These are phyloP conservation scores for Eupithecia pulchellata DNA, from an alignment of 2,888 invertebrate genomes.

Conservation along the genomic window DNA sequence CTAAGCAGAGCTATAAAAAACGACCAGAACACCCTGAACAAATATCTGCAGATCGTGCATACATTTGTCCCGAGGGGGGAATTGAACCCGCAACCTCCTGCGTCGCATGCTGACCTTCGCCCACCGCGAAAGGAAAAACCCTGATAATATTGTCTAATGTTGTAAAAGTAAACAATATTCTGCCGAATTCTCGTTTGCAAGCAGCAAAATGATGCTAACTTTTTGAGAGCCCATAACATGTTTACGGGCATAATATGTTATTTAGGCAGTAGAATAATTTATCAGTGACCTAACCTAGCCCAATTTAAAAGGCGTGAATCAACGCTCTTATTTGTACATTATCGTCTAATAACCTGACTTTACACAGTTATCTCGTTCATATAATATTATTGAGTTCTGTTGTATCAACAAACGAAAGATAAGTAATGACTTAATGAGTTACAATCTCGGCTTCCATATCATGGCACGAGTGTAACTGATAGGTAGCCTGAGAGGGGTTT, in stretches of 20 bases:
- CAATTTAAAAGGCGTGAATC: neutral
- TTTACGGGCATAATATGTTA: neutral
- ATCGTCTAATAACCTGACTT: constrained; percentile 13
- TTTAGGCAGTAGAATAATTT: neutral
- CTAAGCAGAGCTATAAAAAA: too few species aligned
- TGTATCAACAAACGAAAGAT: constrained; percentile 19
- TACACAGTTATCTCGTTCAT: constrained; percentile 8
- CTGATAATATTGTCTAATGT: neutral
- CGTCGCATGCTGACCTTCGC: too few species aligned
- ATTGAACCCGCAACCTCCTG: too few species aligned
- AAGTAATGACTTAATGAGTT: constrained; percentile 17
- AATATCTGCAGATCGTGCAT: too few species aligned
- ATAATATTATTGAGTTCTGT: constrained; percentile 22
- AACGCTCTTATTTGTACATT: neutral
- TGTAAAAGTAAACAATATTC: constrained; percentile 3
- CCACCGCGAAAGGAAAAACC: constrained; percentile 5
- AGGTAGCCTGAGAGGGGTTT: neutral
- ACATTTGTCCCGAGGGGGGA: too few species aligned
- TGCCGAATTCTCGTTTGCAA: neutral
- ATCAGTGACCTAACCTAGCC: neutral
- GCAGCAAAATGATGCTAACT: neutral
- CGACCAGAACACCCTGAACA: too few species aligned
- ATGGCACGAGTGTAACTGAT: constrained; percentile 23
- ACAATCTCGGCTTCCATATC: constrained; percentile 27
- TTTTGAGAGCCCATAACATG: neutral